Evolutionary conservation across 2,888 invertebrate genomes (phyloP), one percentile per base, ranked within the genome.

Genomic region (Eupithecia vulgata): DNA sequence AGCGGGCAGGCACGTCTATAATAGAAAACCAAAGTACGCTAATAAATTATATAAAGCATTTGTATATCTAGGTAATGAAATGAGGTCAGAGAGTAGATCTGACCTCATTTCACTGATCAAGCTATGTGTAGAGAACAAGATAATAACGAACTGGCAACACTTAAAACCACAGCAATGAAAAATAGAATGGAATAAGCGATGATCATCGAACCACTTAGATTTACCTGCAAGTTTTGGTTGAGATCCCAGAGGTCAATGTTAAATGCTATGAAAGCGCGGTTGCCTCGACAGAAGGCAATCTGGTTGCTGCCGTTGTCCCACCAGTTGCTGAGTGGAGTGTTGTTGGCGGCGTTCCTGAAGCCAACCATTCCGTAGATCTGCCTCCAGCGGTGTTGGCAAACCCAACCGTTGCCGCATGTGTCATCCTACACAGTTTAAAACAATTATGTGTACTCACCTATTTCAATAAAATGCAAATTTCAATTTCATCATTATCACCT

Each of bases 341-440:
- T 91, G n/a, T 91, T 92, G 0, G 96, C 97, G 0, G 92, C 95
- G 81, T 97, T 97, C 74, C 96, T 95, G 87, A 97, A 97, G 0
- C 85, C 94, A 0, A 96, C 96, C 97, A 97, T 97, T 76, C 95
- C 95, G 88, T 92, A 95, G 80, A 97, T 96, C 85, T 96, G 96
- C 1, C 96, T 90, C 97, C 97, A 97, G 1, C 97, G 95, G 87
- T 97, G 97, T 88, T 98, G 97, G 83, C 97, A 97, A 0, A 97
- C 89, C 96, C 97, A 97, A 8, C 96, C 96, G 79, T 95, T 95
- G 1, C 95, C 95, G 82, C 97, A 97, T 0, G 89, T 80, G 0
- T 79, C 81, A 70, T 94, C 94, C 94, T 94, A 67, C 57, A 66
- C 21, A 17, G 15, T 25, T 21, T 42, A 35, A 52, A 52, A 52